Conservation (phyloP, 2,113 vertebrate species). For the Nothocercus nigrocapillus region DNA sequence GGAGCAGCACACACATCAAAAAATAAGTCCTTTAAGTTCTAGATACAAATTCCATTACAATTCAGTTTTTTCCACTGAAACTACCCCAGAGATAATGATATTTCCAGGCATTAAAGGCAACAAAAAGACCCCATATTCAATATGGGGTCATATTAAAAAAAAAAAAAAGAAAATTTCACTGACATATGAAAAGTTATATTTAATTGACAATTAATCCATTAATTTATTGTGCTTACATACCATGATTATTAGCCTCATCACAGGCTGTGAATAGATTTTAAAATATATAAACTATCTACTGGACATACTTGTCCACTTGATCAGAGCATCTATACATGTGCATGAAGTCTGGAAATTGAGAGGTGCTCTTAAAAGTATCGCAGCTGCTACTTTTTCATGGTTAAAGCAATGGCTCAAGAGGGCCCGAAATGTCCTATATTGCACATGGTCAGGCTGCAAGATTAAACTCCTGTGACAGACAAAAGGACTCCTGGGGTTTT, state of each 20-base stretch:
- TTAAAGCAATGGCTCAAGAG: background rate
- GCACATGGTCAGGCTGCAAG: background rate
- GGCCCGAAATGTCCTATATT: background rate
- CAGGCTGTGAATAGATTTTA: conserved; percentile 18
- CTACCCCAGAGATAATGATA: background rate
- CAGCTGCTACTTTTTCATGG: background rate
- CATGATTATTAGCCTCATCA: conserved; percentile 51
- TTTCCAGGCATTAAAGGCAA: conserved; percentile 33
- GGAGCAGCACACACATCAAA: background rate
- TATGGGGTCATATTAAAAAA: background rate
- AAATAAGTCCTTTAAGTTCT: background rate
- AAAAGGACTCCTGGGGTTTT: background rate
- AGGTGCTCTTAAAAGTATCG: background rate
- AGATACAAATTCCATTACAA: conserved; percentile 30
- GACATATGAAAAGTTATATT: background rate
- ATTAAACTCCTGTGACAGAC: background rate
- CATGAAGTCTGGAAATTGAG: background rate
- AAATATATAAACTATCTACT: background rate
- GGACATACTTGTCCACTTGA: background rate
- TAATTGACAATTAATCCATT: conserved; percentile 39
- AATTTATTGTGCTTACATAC: conserved; percentile 49
- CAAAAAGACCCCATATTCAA: background rate
- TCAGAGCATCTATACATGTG: background rate
- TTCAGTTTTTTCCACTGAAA: conserved; percentile 33
- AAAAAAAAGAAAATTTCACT: background rate